Evolutionary conservation across 2,113 vertebrate genomes (phyloP), one percentile per base, ranked within the genome.

Genomic region (Lepisosteus osseus): DNA sequence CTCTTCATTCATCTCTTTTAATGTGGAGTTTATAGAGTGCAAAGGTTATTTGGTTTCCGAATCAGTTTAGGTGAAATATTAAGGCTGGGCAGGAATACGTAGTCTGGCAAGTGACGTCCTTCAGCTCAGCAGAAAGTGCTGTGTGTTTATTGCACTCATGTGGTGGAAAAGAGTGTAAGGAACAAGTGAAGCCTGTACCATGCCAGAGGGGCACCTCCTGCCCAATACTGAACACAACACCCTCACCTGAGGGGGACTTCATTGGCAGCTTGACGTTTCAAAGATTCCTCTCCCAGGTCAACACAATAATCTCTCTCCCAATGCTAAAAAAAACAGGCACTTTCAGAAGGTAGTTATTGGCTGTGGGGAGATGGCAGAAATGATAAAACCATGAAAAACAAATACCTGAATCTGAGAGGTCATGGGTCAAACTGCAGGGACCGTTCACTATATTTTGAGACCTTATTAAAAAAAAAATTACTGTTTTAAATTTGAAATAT

Each of bases 261-360:
- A 70, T 67, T 54, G 54, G 61, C 65, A 65, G 69, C 65, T 70
- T 66, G 64, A 56, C 70, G 74, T 79, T 74, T 69, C 62, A 68
- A 61, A 54, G 68, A 75, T 77, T 72, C 67, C 47, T 41, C 15
- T 74, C 55, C 65, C 51, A 74, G 65, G 54, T 51, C 51, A 55
- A 63, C 61, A 72, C 54, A 62, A 68, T 67, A 70, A 65, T 67
- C 47, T 51, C 47, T 51, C 47, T 51, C 47, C 47, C 47, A 51
- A 51, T 5, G 47, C 9, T 9, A 51, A 77, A 71, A 73, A 86
- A 66, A 9, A 17, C 54, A 72, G 86, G 87, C 87, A 91, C 88
- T 89, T 86, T 2, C 69, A 67, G 82, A 72, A 70, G 77, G 51
- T 74, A 61, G 67, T 70, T 71, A 80, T 57, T 59, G 85, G 80